Conservation (phyloP, 2,113 vertebrate genomes). For the Chionodraco myersi region DNA sequence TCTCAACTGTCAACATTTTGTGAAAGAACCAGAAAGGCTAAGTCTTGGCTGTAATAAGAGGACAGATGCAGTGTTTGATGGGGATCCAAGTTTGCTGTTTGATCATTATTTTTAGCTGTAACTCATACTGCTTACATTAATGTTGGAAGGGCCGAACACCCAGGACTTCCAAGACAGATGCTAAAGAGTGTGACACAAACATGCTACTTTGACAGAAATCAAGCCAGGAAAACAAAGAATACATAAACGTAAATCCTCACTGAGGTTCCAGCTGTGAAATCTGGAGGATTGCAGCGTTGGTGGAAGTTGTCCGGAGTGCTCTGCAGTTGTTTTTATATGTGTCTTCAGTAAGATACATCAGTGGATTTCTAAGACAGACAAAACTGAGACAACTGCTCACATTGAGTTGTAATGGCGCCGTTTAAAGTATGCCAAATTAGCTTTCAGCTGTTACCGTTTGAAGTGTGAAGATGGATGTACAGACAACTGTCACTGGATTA, state of each 20-base stretch:
- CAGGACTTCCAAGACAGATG: conserved; percentile 10
- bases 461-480: neutral
- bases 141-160: neutral
- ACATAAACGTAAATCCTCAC: neutral
- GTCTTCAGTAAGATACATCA: neutral
- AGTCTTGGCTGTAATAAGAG: neutral
- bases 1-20: too few relatives aligned
- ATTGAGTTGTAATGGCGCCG: neutral
- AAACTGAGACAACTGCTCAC: neutral
- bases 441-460: neutral
- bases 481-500: neutral
- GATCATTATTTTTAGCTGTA: conserved; percentile 35
- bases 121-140: conserved; percentile 5
- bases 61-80: neutral
- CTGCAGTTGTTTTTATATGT: neutral
- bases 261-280: neutral
- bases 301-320: neutral
- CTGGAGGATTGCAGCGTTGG: neutral
- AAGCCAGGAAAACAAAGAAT: conserved; percentile 18
- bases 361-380: neutral
- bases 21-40: too few relatives aligned
- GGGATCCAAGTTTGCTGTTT: conserved; percentile 17
- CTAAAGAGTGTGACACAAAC: conserved; percentile 1
- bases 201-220: conserved; percentile 8
- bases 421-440: neutral